Conservation (phyloP, 2,888 invertebrate species). For the Cosmopolites sordidus region DNA sequence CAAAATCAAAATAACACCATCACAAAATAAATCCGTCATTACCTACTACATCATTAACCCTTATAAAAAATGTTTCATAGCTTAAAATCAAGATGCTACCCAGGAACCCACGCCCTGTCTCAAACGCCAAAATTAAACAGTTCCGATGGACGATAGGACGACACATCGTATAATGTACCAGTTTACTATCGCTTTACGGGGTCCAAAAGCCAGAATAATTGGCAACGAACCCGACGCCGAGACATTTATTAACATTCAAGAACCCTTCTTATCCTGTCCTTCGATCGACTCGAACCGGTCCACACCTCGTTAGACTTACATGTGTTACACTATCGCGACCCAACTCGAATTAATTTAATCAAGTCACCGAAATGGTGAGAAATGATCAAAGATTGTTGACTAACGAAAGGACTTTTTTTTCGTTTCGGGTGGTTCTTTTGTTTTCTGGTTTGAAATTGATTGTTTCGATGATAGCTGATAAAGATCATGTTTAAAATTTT, state of each 20-base stretch:
- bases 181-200: constrained; percentile 19
- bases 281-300: constrained; percentile 3
- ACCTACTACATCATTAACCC: too few relatives aligned
- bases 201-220: constrained; percentile 15
- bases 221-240: constrained; percentile 7
- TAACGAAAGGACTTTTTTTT: constrained; percentile 2
- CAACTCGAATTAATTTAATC: constrained; percentile 15
- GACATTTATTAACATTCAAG: constrained; percentile 17
- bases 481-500: too few relatives aligned
- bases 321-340: constrained; percentile 18
- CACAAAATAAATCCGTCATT: too few relatives aligned
- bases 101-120: constrained; percentile 18
- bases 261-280: constrained; percentile 15
- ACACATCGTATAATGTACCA: constrained; percentile 18
- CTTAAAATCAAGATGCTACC: constrained; percentile 10
- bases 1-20: too few relatives aligned
- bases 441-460: too few relatives aligned
- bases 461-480: too few relatives aligned
- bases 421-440: too few relatives aligned
- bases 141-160: constrained; percentile 18
- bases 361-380: constrained; percentile 16
- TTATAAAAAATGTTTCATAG: too few relatives aligned
- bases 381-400: constrained; percentile 13
- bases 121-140: constrained; percentile 14
- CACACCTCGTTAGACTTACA: constrained; percentile 21